These are phyloP conservation scores for Suricata suricatta DNA, from an alignment of 2,113 vertebrate species.

Conservation along the genomic window DNA sequence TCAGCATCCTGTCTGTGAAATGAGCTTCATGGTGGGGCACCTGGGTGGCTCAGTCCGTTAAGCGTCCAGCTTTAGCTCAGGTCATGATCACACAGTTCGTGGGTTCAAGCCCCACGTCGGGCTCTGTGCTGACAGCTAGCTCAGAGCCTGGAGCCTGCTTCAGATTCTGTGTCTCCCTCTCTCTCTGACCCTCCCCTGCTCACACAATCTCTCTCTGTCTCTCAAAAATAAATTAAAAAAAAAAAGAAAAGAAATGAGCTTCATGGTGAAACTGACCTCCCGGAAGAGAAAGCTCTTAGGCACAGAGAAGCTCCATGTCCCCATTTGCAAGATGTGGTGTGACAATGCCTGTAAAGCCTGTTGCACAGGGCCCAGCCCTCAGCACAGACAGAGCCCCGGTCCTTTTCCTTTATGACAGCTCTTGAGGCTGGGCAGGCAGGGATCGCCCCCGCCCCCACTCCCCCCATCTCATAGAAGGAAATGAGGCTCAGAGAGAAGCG, in stretches of 20 bases:
- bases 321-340: not conserved
- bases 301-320: not conserved
- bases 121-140: too few relatives aligned
- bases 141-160: too few relatives aligned
- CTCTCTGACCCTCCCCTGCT: too few relatives aligned
- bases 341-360: fast-evolving
- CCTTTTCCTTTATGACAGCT: fast-evolving
- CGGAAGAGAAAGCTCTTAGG: not conserved
- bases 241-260: not conserved
- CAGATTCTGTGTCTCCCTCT: too few relatives aligned
- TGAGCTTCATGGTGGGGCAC: too few relatives aligned
- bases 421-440: not conserved
- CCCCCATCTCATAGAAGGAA: not conserved
- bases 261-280: not conserved
- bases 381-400: not conserved
- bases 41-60: too few relatives aligned
- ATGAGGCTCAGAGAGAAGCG: not conserved
- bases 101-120: too few relatives aligned
- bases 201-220: too few relatives aligned
- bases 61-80: too few relatives aligned
- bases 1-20: not conserved
- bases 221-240: too few relatives aligned
- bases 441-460: not conserved
- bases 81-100: too few relatives aligned
- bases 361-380: not conserved